Base-by-base conservation (phyloP, 2,888 invertebrate species). In the Tetragonisca angustula region DNA sequence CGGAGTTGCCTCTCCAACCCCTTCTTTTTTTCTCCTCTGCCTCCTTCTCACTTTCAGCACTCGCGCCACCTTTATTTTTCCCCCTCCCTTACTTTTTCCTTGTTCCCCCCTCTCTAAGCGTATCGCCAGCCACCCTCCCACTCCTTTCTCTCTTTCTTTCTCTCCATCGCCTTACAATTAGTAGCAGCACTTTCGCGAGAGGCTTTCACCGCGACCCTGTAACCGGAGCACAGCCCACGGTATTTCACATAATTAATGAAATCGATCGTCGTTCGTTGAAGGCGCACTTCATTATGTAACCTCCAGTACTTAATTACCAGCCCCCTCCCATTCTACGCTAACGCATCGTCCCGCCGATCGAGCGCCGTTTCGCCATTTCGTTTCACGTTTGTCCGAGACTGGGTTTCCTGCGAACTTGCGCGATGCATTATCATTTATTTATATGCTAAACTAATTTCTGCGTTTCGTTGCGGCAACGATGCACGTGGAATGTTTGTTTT, bases 171-270 rank as follows among this genome's bases (percentile, higher is more conserved):
- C 85, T 77, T 84, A 81, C 49, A 71, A 49, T 62, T 9, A 4
- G 24, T 4, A 56, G 56, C 50, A 59, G 27, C 83, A 69, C 56
- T 69, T 71, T 56, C 56, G 72, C 67, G 79, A 71, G 79, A 17
- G 61, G 72, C 72, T 79, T 85, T 84, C 85, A 77, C 17, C 43
- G 74, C 84, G 85, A 85, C 2, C 84, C 85, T 77, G 81, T 77
- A 85, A 84, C 75, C 85, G 36, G 84, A 78, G 77, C 74, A 32
- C 32, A 78, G 68, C 79, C 73, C 77, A 61, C 74, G 73, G 80
- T 74, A 76, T 86, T 86, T 83, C 83, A 86, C 83, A 79, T 86
- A 87, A 87, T 87, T 81, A 86, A 83, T 80, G 86, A 86, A 86
- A 86, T 87, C 86, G 86, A 87, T 87, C 79, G 86, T 67, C 83